Evolutionary conservation across 1,140 invertebrate genomes (phyloP).

Genomic region (Drosophila carrolli): DNA sequence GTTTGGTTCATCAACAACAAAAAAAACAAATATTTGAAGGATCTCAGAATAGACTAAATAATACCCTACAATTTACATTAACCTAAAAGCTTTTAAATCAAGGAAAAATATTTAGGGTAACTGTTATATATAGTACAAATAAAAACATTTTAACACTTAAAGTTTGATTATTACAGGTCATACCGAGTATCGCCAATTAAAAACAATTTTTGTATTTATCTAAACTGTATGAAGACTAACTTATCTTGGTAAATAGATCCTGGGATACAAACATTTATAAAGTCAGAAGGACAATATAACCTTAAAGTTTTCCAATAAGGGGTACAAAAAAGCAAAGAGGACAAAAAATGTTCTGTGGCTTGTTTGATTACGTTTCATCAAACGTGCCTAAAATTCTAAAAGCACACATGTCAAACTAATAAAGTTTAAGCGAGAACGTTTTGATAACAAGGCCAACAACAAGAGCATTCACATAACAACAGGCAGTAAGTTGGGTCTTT

Average conservation of each 20-base stretch:
- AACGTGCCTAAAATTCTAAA: slow-evolving; percentile 69
- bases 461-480: slow-evolving; percentile 19
- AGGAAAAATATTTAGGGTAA: no score
- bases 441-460: slow-evolving; percentile 43
- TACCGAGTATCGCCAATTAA: no score
- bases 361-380: slow-evolving; percentile 70
- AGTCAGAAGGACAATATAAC: not conserved
- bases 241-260: no score
- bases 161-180: no score
- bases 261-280: no score
- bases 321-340: not conserved
- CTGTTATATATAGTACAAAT: no score
- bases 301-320: not conserved
- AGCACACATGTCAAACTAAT: slow-evolving; percentile 70
- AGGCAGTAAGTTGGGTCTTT: slow-evolving; percentile 15
- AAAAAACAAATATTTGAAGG: not conserved
- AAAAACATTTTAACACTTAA: no score
- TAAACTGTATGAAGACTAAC: no score
- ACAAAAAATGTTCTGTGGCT: slow-evolving; percentile 52
- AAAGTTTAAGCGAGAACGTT: slow-evolving; percentile 65
- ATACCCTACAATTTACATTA: not conserved
- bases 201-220: no score
- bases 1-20: not conserved
- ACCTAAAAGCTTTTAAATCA: no score
- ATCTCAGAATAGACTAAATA: not conserved